Base-by-base conservation (phyloP, 2,113 vertebrate species). In the Tympanuchus pallidicinctus region DNA sequence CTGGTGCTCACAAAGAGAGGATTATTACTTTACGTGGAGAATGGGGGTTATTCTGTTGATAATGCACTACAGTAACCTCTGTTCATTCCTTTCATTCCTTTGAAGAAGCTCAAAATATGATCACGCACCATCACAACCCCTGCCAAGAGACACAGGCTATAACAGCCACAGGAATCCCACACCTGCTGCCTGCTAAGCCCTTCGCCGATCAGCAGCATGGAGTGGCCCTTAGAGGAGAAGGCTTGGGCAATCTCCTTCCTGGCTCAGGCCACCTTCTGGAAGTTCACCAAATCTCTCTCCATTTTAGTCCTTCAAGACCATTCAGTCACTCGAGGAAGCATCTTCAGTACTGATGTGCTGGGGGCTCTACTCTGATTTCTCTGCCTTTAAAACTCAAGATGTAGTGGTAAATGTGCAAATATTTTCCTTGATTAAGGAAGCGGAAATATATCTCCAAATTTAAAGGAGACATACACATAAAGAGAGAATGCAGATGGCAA, bases 11-110 rank as follows among this genome's bases (percentile, higher is more conserved):
- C 95, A 96, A 95, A 94, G 94, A 92, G 57, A 80, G 85, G 96
- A 94, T 96, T 95, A 90, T 91, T 63, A 85, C 89, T 92, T 87
- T 89, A 66, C 88, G 54, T 71, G 60, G 92, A 75, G 95, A 94
- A 90, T 90, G 77, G 74, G 61, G 71, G 74, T 56, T 70, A 72
- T 77, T 76, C 72, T 85, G 84, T 87, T 82, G 83, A 88, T 91
- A 94, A 93, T 88, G 96, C 54, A 74, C 89, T 70, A 82, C 91
- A 90, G 94, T 92, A 85, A 91, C 95, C 94, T 84, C 83, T 48
- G 79, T 36, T 95, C 97, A 94, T 97, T 97, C 97, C 93, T 95
- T 95, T 88, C 91, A 66, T 95, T 97, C 95, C 95, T 96, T 94
- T 97, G 92, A 95, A 95, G 96, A 94, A 91, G 89, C 83, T 96